A percentile compares a stretch with the other conserved stretches of the same genome.
These are phyloP conservation scores for Chaetodon trifasciatus DNA, from an alignment of 2,797 vertebrate genomes.

Conservation along the genomic window DNA sequence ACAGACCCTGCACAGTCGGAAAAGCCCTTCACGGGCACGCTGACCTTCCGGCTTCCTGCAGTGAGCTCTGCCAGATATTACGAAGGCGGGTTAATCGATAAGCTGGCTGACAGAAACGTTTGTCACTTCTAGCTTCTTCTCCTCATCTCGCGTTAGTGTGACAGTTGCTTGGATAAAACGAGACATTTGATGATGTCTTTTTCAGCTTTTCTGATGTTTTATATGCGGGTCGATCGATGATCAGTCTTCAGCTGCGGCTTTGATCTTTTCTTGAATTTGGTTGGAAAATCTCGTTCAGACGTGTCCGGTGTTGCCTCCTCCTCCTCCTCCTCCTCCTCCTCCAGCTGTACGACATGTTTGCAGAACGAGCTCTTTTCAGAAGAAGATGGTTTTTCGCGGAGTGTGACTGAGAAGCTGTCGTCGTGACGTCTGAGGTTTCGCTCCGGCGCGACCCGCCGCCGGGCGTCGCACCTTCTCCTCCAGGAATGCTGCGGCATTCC, in stretches of 20 bases:
- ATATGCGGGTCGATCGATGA: background rate
- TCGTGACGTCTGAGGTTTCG: background rate
- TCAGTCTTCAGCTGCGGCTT: background rate
- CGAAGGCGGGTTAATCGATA: background rate
- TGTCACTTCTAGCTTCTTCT: no score
- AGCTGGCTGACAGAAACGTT: background rate
- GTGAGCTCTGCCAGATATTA: background rate
- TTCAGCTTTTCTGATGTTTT: background rate
- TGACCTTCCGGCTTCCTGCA: conserved; percentile 13
- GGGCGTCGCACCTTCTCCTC: background rate
- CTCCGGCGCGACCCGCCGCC: background rate
- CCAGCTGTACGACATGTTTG: background rate
- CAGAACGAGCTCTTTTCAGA: background rate
- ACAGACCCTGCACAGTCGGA: conserved; percentile 12
- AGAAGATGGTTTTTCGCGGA: background rate
- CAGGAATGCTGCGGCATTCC: conserved; percentile 57
- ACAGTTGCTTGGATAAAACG: background rate
- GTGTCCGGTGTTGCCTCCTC: background rate
- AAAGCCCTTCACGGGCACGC: background rate
- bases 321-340: conserved; percentile 15
- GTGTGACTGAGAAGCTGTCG: background rate
- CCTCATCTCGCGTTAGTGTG: no score
- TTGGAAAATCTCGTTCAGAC: background rate
- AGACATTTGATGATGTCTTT: background rate
- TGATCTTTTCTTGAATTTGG: background rate